Evolutionary conservation across 2,113 vertebrate genomes (phyloP), one percentile per base, ranked within the genome.

Genomic region (Muntiacus reevesi): DNA sequence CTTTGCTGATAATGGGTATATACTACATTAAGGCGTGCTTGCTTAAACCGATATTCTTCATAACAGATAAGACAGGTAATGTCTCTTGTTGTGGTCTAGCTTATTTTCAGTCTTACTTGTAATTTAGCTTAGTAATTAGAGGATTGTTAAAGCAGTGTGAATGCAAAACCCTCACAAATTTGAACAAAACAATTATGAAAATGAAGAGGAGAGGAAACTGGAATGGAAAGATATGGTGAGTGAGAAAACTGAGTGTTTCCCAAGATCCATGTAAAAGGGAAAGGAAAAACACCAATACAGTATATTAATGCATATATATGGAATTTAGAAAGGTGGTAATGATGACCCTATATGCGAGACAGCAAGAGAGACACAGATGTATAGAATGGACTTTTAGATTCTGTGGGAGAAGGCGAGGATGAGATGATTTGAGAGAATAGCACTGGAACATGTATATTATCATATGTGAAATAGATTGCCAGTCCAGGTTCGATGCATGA

Each of bases 1-100:
- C 94, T 97, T 90, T 55, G 88, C 96, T 97, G 88, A 98, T 97
- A 98, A 96, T 94, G 96, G 10, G 8, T 97, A 94, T 98, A 97
- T 98, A 98, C 98, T 96, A 87, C 79, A 40, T 88, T 30, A 87
- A 97, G 90, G 11, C 71, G 92, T 94, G 47, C 81, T 97, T 95
- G 84, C 89, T 97, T 98, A 94, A 30, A 94, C 40, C 87, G 47
- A 95, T 97, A 93, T 55, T 98, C 86, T 97, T 87, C 67, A 90
- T 95, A 95, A 91, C 95, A 98, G 95, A 60, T 74, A 96, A 96
- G 62, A 64, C 74, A 45, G 96, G 94, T 95, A 96, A 97, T 97
- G 74, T 85, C 93, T 91, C 98, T 95, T 83, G 28, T 96, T 67
- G 79, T 43, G 91, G 78, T 97, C 96, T 62, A 59, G 94, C 33